A percentile compares a stretch with the other conserved stretches of the same genome.
These are phyloP conservation scores for Nomada ruficornis DNA, from an alignment of 2,888 invertebrate genomes.

Conservation along the genomic window DNA sequence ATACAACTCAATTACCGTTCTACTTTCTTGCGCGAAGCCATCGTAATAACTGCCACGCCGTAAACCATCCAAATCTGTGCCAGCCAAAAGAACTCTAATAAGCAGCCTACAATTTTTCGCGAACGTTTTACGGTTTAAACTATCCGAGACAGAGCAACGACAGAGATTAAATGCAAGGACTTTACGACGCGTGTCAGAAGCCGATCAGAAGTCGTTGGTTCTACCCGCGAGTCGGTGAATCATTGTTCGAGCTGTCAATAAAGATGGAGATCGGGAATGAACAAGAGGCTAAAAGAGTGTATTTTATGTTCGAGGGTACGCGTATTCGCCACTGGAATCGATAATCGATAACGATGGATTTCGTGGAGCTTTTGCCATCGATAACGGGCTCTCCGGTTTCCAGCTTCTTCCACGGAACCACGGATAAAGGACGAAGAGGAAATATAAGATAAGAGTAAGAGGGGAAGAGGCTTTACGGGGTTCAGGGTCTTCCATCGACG, in stretches of 20 bases:
- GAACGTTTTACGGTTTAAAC: constrained; percentile 3
- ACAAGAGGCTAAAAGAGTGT: constrained; percentile 11
- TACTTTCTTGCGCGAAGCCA: background rate
- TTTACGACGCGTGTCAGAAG: constrained; percentile 17
- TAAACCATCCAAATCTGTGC: background rate
- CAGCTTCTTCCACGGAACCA: constrained; percentile 41
- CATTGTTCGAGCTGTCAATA: background rate
- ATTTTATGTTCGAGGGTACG: constrained; percentile 28
- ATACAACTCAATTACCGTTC: background rate
- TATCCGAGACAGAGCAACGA: background rate
- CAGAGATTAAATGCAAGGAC: background rate
- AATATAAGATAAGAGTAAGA: background rate
- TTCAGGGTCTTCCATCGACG: constrained; percentile 72
- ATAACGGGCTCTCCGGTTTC: constrained; percentile 60
- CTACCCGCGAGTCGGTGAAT: constrained; percentile 10
- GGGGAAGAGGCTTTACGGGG: constrained; percentile 44
- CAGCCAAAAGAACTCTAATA: background rate
- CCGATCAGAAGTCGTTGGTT: constrained; percentile 15
- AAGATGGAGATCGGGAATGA: constrained; percentile 9
- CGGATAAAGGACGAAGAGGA: constrained; percentile 6
- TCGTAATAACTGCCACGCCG: background rate
- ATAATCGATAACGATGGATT: constrained; percentile 72
- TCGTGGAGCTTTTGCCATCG: constrained; percentile 64
- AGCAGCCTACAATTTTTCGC: background rate
- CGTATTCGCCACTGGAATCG: constrained; percentile 48